Base-by-base conservation (phyloP, 2,888 invertebrate genomes). In the Gandaritis pyraliata region DNA sequence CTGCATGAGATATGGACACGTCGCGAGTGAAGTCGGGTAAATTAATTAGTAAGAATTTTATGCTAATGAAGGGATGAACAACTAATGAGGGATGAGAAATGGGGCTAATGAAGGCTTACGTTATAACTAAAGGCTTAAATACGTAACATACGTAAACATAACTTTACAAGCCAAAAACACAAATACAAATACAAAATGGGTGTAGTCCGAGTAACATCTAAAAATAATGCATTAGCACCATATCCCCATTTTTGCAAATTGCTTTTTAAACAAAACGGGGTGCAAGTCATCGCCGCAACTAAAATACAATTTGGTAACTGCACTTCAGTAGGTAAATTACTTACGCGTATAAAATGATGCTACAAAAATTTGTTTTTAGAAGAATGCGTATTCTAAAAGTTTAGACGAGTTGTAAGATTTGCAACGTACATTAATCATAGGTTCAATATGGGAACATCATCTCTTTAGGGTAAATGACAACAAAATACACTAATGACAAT, bases 11-110 rank as follows among this genome's bases (percentile, higher is more conserved):
- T 89, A 89, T 90, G 83, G 82, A 83, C 78, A 78, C 75, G 85
- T 81, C 81, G 30, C 56, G 78, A 78, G 77, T 75, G 81, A 83
- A 83, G 83, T 67, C 78, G 75, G 81, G 78, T 79, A 86, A 86
- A 92, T 91, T 90, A 91, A 90, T 91, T 89, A 87, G 83, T 80
- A 76, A 76, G 78, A 78, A 78, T 82, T 74, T 80, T 83, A 89
- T 87, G 84, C 77, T 88, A 88, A 90, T 87, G 87, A 88, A 81
- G 85, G 83, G 75, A 77, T 78, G 72, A 70, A 65, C 65, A 66
- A 64, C 74, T 83, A 83, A 86, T 85, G 84, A 85, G 82, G 54
- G 49, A 52, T 47, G 53, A 59, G 57, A n/a, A n/a, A n/a, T n/a
- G n/a, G n/a, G n/a, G 54, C 16, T 49, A 64, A 66, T 52, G 54